These are phyloP conservation scores for Auanema freiburgensis DNA, from an alignment of 2,888 invertebrate species.

Conservation along the genomic window DNA sequence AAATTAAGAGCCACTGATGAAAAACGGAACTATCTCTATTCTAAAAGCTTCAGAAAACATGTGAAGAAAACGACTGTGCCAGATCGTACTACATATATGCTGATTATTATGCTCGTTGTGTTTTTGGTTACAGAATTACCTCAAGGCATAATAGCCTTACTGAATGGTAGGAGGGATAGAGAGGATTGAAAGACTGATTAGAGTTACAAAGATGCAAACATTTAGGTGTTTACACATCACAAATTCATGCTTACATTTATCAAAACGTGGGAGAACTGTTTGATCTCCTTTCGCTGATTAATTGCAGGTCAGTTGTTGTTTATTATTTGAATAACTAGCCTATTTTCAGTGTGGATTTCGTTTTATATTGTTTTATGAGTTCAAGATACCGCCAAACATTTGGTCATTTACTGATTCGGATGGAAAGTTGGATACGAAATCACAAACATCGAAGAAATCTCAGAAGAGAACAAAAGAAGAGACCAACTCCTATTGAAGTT, in stretches of 20 bases:
- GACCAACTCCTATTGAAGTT: conserved; percentile 16
- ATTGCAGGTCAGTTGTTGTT: conserved; percentile 37
- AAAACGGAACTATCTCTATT: conserved; percentile 57
- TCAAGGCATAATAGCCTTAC: conserved; percentile 49
- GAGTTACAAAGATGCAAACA: neutral
- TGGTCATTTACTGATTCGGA: conserved; percentile 48
- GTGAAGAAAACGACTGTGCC: conserved; percentile 54
- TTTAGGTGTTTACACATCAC: conserved; percentile 44
- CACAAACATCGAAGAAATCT: conserved; percentile 32
- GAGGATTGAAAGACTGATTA: neutral
- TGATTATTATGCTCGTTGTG: conserved; percentile 49
- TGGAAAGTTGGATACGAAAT: conserved; percentile 49
- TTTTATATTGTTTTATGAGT: conserved; percentile 53
- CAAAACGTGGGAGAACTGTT: conserved; percentile 50
- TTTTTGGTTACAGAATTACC: conserved; percentile 55
- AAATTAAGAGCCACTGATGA: conserved; percentile 51
- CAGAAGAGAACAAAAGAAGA: conserved; percentile 32
- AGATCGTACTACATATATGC: conserved; percentile 53
- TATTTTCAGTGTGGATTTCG: conserved; percentile 47
- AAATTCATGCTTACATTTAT: conserved; percentile 50
- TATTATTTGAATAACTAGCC: neutral
- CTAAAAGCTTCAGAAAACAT: conserved; percentile 52
- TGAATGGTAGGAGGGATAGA: conserved; percentile 35
- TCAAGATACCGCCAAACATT: conserved; percentile 54
- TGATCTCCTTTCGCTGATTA: conserved; percentile 52